Percentiles rank a stretch among this genome's conserved stretches.
phyloP scores from a whole-genome alignment of 2,888 invertebrate species.

The Sarcophaga caerulescens region DNA sequence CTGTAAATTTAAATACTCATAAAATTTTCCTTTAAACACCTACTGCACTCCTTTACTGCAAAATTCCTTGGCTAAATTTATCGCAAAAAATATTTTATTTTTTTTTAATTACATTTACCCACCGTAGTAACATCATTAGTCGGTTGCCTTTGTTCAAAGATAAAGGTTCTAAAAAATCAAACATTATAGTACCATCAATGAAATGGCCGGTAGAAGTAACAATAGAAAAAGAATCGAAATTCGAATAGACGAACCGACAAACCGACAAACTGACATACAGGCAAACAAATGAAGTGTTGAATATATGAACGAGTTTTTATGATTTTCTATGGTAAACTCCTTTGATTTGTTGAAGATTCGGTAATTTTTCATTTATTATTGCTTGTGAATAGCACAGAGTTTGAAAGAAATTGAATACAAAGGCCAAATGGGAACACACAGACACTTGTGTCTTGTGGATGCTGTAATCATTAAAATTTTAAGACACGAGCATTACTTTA shows the following conservation, averaged over 20 bases:
- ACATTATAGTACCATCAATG: not conserved
- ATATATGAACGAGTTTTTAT: conserved; percentile 41
- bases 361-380: conserved; percentile 57
- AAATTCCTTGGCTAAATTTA: too few relatives aligned
- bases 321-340: conserved; percentile 52
- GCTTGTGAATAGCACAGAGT: conserved; percentile 8
- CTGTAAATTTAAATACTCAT: too few relatives aligned
- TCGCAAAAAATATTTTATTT: too few relatives aligned
- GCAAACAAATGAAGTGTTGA: too few relatives aligned
- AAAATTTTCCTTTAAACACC: too few relatives aligned
- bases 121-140: not conserved
- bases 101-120: not conserved
- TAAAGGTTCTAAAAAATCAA: conserved; percentile 14
- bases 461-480: conserved; percentile 47
- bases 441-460: conserved; percentile 13
- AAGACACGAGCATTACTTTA: conserved; percentile 22
- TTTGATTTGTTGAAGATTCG: conserved; percentile 57
- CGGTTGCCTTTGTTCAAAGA: conserved; percentile 7
- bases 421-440: not conserved
- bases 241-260: conserved; percentile 14
- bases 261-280: too few relatives aligned
- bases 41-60: too few relatives aligned
- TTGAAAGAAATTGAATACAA: conserved; percentile 6
- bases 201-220: not conserved
- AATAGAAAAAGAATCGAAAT: conserved; percentile 19